Base-by-base conservation (phyloP, 2,113 vertebrate genomes). In the Orientallactaga bullata region DNA sequence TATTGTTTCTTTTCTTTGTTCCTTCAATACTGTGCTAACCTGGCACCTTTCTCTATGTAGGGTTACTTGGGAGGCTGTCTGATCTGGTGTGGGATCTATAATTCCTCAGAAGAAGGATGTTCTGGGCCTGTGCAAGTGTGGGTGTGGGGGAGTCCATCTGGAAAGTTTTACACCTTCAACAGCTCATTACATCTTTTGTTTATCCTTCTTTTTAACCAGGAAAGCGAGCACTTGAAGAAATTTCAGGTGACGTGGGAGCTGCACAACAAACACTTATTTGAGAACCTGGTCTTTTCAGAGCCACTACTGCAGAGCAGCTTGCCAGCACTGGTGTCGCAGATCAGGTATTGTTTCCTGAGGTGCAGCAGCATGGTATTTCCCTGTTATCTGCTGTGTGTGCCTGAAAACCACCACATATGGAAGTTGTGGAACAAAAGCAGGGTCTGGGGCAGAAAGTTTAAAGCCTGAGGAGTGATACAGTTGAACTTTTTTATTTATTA, bases 241-340 rank as follows among this genome's bases (percentile, higher is more conserved):
- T 99, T 99, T 98, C 99, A 99, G 97, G 99, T 99, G 98, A 99
- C 99, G 0, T 99, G 99, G 99, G 99, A 99, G 98, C 98, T 99
- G 97, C 99, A 99, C 97, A 99, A 99, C 97, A 99, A 99, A 97
- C 99, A 99, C 98, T 99, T 99, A 95, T 99, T 99, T 98, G 99
- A 99, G 98, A 99, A 99, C 94, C 97, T 99, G 97, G 99, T 99
- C n/a, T 99, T 99, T 98, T 99, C 99, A 58, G 99, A 99, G 97
- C 99, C 99, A 10, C 98, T 99, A 91, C 97, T 99, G 93, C 99
- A 99, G 98, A 99, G 98, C 97, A 99, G 98, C 97, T 98, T 99
- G 97, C 99, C 99, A 47, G 98, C 99, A 0, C 96, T 99, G 95
- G 98, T 99, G 97, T 98, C 99, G 91, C 99, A 99, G 97, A 98